These are phyloP conservation scores for Acanthornis magna DNA, from an alignment of 2,797 vertebrate species.

Conservation along the genomic window DNA sequence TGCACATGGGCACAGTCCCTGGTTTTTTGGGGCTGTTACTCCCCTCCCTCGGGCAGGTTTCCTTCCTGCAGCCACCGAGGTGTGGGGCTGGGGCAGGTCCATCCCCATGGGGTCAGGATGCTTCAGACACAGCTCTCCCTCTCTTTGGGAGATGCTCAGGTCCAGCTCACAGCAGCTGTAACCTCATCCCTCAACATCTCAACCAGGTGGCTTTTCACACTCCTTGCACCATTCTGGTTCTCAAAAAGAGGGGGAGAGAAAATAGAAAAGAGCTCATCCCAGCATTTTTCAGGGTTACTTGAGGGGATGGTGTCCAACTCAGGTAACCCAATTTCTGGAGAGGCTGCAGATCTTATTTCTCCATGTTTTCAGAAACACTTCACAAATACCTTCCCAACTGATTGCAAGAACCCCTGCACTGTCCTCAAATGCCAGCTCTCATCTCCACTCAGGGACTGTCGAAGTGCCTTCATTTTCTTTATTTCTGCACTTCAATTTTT, in stretches of 20 bases:
- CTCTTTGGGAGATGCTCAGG: background rate
- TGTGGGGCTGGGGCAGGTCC: accelerated
- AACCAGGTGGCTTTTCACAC: background rate
- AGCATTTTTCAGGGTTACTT: background rate
- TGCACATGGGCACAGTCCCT: accelerated
- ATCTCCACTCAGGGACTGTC: background rate
- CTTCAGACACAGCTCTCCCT: accelerated
- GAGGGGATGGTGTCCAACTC: background rate
- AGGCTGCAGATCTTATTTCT: background rate
- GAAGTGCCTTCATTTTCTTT: background rate
- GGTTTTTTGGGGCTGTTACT: accelerated
- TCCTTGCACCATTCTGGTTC: background rate
- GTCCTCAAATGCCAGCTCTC: background rate
- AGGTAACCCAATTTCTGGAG: background rate
- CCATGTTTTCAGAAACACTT: background rate
- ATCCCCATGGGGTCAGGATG: background rate
- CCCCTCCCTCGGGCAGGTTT: background rate
- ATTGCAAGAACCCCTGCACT: background rate
- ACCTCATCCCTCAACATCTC: background rate
- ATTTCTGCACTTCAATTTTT: background rate
- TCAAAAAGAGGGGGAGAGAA: background rate
- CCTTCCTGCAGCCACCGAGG: accelerated
- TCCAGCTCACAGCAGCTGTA: background rate
- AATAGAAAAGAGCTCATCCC: background rate
- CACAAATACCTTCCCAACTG: background rate